Evolutionary conservation across 1,140 invertebrate species (phyloP), one percentile per base, ranked within the genome.

Genomic region (Samia ricini): DNA sequence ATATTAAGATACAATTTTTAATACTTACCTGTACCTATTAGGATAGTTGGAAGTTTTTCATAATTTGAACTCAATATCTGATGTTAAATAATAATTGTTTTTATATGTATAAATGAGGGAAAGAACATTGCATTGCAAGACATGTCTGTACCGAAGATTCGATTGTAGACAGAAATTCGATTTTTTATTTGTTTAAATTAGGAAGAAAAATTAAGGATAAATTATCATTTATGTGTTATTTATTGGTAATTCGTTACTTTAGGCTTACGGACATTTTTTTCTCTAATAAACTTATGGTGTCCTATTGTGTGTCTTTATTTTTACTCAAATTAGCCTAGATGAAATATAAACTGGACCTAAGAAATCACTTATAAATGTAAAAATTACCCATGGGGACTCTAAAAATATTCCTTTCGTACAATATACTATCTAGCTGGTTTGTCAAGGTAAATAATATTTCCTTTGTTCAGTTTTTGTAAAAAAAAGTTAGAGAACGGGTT

Each of bases 171-270:
- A 52, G 66, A 48, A 60, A 51, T 64, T 68, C 56, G 19, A 58
- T 61, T 59, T 58, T 42, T 15, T 57, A 29, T 64, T 61, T 56
- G 52, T 33, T 56, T 42, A 15, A 42, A 42, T 42, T 42, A 42
- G 10, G 60, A 42, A 29, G 42, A 20, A 29, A 52, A 61, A 48
- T 48, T 19, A 61, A 48, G 42, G 19, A 65, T 72, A 68, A 48
- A 50, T 66, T 62, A 54, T 64, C 59, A 59, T 58, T 66, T 63
- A n/a, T n/a, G 71, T 70, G 82, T 86, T 88, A 83, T 86, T 83
- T 86, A 85, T 86, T 88, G 82, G 77, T 88, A 83, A 83, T 83
- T 81, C 84, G 74, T 85, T 85, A 75, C 76, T 80, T 75, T 82
- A 83, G 79, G 72, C 76, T 81, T 72, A 72, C 84, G 74, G 75